Evolutionary conservation across 2,888 invertebrate genomes (phyloP).

Genomic region (Dicycla oo): DNA sequence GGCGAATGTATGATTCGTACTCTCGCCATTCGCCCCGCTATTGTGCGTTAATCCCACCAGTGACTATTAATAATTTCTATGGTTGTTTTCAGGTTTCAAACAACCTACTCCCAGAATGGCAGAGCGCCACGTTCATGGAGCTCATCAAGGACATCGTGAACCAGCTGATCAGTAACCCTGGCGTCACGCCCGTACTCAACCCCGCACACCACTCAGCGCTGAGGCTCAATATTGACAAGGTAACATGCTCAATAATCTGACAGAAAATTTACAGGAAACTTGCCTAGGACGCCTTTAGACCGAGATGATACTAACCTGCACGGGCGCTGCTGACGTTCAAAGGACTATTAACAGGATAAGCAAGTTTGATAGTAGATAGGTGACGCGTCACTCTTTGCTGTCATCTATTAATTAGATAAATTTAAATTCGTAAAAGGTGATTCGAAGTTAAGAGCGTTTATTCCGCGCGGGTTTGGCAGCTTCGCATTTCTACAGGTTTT

Average conservation of each 20-base stretch:
- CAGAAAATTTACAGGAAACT: not conserved
- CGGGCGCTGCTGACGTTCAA: not conserved
- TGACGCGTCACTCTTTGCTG: not conserved
- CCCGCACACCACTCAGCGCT: conserved; percentile 80
- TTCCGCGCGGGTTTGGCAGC: too few species aligned
- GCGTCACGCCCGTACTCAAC: conserved; percentile 91
- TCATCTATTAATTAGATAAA: too few species aligned
- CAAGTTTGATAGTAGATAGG: not conserved
- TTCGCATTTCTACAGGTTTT: too few species aligned
- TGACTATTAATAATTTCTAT: not conserved
- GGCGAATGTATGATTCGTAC: not conserved
- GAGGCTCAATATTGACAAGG: conserved; percentile 86
- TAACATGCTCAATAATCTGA: not conserved
- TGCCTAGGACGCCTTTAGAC: not conserved
- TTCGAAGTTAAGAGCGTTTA: too few species aligned
- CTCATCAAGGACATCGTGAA: conserved; percentile 96
- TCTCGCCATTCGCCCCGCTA: not conserved
- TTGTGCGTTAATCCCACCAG: not conserved
- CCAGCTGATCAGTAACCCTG: conserved; percentile 95
- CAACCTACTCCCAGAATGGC: conserved; percentile 94
- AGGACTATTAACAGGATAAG: not conserved
- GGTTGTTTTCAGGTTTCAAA: conserved; percentile 92
- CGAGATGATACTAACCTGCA: not conserved
- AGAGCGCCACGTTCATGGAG: conserved; percentile 94
- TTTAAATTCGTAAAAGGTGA: too few species aligned